Conservation (phyloP, 2,797 vertebrate species). For the Urocyon cinereoargenteus region DNA sequence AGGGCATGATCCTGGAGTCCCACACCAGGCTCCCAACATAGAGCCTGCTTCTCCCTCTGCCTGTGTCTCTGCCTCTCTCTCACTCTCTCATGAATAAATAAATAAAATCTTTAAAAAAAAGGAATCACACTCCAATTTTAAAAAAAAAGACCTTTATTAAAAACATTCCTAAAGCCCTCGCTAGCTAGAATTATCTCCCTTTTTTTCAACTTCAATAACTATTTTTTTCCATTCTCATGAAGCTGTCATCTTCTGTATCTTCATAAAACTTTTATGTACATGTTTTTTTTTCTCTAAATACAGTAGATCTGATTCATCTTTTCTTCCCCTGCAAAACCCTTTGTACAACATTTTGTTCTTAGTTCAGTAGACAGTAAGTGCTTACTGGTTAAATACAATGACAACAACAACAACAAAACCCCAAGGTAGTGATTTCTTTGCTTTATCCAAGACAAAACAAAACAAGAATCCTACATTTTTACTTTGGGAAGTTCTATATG, state of each 20-base stretch:
- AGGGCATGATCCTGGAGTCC: too few relatives aligned
- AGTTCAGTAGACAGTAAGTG: neutral
- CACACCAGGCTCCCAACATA: too few relatives aligned
- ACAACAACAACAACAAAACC: neutral
- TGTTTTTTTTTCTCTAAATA: conserved; percentile 42
- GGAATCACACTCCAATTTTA: too few relatives aligned
- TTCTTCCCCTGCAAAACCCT: neutral
- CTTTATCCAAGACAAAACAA: neutral
- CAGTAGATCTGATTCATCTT: conserved; percentile 48
- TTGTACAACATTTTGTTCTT: neutral
- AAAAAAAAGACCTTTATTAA: neutral
- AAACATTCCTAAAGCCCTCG: neutral
- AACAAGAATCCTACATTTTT: neutral
- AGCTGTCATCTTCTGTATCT: conserved; percentile 64
- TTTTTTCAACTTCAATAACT: neutral
- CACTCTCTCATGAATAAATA: too few relatives aligned
- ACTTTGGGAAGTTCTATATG: conserved; percentile 28
- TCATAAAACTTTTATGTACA: neutral
- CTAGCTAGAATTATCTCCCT: neutral
- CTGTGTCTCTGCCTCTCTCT: too few relatives aligned
- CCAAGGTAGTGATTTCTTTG: neutral
- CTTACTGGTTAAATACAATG: conserved; percentile 13
- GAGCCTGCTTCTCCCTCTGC: too few relatives aligned
- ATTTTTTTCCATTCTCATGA: conserved; percentile 29
- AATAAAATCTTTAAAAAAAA: too few relatives aligned